Evolutionary conservation across 2,888 invertebrate genomes (phyloP).

Genomic region (Scelioninae gen. 1): DNA sequence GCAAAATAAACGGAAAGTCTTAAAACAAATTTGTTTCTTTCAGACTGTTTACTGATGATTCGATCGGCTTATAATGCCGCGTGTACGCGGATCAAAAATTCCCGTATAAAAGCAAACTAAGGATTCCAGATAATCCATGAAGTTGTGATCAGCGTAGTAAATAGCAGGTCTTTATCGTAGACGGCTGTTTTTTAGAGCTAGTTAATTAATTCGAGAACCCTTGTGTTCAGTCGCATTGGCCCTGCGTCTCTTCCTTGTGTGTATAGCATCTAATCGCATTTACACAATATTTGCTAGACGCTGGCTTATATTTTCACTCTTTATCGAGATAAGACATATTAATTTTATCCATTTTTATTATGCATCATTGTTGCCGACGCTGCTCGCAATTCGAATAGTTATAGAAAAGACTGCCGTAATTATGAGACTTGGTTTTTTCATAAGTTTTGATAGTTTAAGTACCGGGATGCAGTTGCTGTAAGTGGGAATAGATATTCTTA

Average conservation of each 20-base stretch:
- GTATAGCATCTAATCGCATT: constrained; percentile 8
- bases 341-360: constrained; percentile 61
- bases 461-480: constrained; percentile 11
- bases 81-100: constrained; percentile 32
- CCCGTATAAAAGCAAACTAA: constrained; percentile 41
- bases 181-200: constrained; percentile 60
- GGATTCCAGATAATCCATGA: constrained; percentile 54
- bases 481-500: constrained; percentile 23
- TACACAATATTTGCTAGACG: constrained; percentile 38
- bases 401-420: constrained; percentile 33
- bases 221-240: constrained; percentile 45
- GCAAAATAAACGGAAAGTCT: constrained; percentile 5
- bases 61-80: constrained; percentile 45
- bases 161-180: constrained; percentile 65
- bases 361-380: constrained; percentile 49
- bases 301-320: constrained; percentile 42
- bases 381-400: constrained; percentile 45
- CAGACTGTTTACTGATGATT: constrained; percentile 23
- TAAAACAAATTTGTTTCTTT: constrained; percentile 26
- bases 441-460: constrained; percentile 27
- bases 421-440: constrained; percentile 16
- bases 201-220: constrained; percentile 62
- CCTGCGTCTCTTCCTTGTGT: constrained; percentile 34
- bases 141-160: constrained; percentile 54
- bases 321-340: constrained; percentile 58